phyloP scores from a whole-genome alignment of 2,797 vertebrate genomes.

The Zenarchopterus dispar region DNA sequence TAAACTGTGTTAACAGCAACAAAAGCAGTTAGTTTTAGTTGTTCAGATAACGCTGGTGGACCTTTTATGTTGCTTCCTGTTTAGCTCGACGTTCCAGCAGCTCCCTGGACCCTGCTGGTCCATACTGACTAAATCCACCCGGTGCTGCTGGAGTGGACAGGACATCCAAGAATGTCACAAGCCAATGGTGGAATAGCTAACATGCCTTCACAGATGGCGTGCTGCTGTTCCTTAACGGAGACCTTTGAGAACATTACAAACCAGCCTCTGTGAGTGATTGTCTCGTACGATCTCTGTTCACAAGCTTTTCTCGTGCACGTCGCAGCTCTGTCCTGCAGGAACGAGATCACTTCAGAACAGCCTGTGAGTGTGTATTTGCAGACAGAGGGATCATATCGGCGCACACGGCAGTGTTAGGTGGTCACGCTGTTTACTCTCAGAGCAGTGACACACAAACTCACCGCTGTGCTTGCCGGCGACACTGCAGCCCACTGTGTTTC shows the following conservation, averaged over 20 bases:
- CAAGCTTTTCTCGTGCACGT: slow-evolving; percentile 31
- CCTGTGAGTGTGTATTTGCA: slow-evolving; percentile 29
- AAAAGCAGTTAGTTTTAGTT: neutral
- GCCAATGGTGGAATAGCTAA: slow-evolving; percentile 72
- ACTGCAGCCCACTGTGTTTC: slow-evolving; percentile 53
- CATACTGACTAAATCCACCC: slow-evolving; percentile 31
- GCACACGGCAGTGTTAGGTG: slow-evolving; percentile 70
- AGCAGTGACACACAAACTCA: slow-evolving; percentile 73
- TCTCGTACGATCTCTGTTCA: slow-evolving; percentile 37
- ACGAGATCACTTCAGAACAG: slow-evolving; percentile 43
- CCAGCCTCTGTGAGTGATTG: slow-evolving; percentile 46
- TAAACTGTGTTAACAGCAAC: neutral
- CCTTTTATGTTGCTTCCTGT: slow-evolving; percentile 8
- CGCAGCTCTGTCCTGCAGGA: slow-evolving; percentile 47
- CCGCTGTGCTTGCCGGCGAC: slow-evolving; percentile 50
- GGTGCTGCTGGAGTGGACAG: slow-evolving; percentile 38
- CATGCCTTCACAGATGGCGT: slow-evolving; percentile 57
- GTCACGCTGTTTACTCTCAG: slow-evolving; percentile 74
- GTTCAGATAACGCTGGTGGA: slow-evolving; percentile 1
- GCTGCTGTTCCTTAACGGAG: slow-evolving; percentile 40
- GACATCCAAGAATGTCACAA: slow-evolving; percentile 76
- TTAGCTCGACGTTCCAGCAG: slow-evolving; percentile 45
- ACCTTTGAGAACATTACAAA: slow-evolving; percentile 23
- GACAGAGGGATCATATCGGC: slow-evolving; percentile 46
- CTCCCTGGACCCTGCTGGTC: slow-evolving; percentile 56